Percentiles rank a stretch among this genome's conserved stretches.
Evolutionary conservation across 2,797 vertebrate genomes (phyloP).

Genomic region (Semotilus atromaculatus): DNA sequence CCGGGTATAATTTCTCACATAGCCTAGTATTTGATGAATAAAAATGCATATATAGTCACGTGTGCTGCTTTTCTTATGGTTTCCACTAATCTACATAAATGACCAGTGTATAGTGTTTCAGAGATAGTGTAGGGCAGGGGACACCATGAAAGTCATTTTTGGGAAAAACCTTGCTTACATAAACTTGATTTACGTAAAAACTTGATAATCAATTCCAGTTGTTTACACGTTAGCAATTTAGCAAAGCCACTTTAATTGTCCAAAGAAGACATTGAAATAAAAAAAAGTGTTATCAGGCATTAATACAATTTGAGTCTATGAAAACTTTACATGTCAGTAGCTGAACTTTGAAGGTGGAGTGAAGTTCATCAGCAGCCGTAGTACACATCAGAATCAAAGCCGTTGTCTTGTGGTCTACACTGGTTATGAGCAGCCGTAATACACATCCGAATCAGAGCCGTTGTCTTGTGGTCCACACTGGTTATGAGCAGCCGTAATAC

Average conservation of each 20-base stretch:
- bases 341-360: not conserved
- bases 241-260: not conserved
- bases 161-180: not conserved
- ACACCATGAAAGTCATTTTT: too few species aligned
- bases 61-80: too few species aligned
- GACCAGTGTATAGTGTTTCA: too few species aligned
- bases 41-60: not conserved
- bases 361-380: constrained; percentile 50
- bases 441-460: constrained; percentile 66
- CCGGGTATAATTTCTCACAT: not conserved
- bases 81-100: too few species aligned
- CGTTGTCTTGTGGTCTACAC: constrained; percentile 57
- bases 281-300: not conserved
- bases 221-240: not conserved
- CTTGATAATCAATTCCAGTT: not conserved
- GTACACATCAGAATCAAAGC: constrained; percentile 63
- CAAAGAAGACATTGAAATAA: not conserved
- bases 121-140: too few species aligned
- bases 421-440: constrained; percentile 38
- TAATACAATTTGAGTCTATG: not conserved
- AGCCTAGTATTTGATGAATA: not conserved
- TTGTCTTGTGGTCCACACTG: constrained; percentile 56
- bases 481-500: too few species aligned
- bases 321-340: not conserved
- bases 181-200: not conserved